Evolutionary conservation across 2,113 vertebrate species (phyloP), one percentile per base, ranked within the genome.

Genomic region (Clarias batrachus): DNA sequence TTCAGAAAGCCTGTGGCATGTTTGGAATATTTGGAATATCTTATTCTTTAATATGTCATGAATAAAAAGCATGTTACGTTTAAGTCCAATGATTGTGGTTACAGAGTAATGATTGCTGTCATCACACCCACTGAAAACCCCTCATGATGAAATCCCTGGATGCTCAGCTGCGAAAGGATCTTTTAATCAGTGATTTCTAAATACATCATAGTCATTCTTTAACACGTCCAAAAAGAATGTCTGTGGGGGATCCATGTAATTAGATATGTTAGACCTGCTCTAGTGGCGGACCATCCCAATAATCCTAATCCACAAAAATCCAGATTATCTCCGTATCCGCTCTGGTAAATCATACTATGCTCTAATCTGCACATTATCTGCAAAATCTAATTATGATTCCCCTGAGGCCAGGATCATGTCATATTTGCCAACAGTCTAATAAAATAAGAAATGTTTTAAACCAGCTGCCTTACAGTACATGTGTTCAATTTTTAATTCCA

Each of bases 301-400:
- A 85, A 88, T 90, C 86, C 85, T 86, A 92, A 92, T 91, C 87
- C 59, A 88, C 41, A 76, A 54, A 74, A 76, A 52, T 74, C 71
- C 48, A 84, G 81, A 87, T 89, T 88, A 91, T 78, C 74, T 30
- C 71, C 85, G 9, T n/a, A 30, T 90, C 66, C 76, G 65, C 17
- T 88, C 48, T 66, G 66, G n/a, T 85, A n/a, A 82, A 80, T 83
- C 48, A 52, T 87, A 71, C 90, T 78, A 78, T 5, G 3, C 60
- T 65, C 74, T 68, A 84, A 90, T 85, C 88, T 78, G 27, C 87
- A 88, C 87, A 54, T 79, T 70, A 85, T 89, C 60, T 88, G 23
- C 25, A 77, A 90, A 81, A 87, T 91, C 84, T 86, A 70, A 85
- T 87, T 62, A 85, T 86, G 85, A 80, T 88, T 82, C 81, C 63